Base-by-base conservation (phyloP, 1,140 invertebrate species). In the Myzus persicae region DNA sequence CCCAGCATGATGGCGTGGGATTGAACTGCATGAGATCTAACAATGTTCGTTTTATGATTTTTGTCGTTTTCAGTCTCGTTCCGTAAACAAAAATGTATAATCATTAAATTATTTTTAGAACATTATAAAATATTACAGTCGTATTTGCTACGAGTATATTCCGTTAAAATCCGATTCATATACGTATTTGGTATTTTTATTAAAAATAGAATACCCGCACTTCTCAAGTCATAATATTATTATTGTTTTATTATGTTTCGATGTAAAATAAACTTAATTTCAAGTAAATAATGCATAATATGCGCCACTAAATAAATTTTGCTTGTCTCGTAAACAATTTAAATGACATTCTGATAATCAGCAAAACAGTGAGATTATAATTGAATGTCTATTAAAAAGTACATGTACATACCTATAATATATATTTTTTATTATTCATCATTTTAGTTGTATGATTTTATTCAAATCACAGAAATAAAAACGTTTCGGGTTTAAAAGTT, bases 1-100 rank as follows among this genome's bases (percentile, higher is more conserved):
- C 91, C 91, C 91, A 91, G 90, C 91, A 93, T 84, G 46, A 93
- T 93, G 91, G 91, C 91, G 91, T 93, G 91, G 81, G 91, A 93
- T 85, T 54, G 44, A 85, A 84, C 46, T 54, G 81, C 91, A 93
- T 93, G 36, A 93, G 84, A 93, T 90, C 89, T 90, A 90, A 90
- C 89, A 67, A n/a, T 90, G 51, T 90, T 90, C 88, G 88, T 89
- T 89, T 54, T 54, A 89, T 9, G 88, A 89, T 89, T 38, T 89
- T 54, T 24, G 7, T 54, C 46, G 44, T 51, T 88, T 42, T 51
- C 36, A n/a, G 46, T 89, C 3, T 40, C 40, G 88, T 59, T 6
- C 38, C 51, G 88, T 14, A 54, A n/a, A 87, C 31, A 76, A 76
- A n/a, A n/a, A 76, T 44, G n/a, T 67, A 67, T 67, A 67, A 76